These are phyloP conservation scores for Apodemus agrarius DNA, from an alignment of 2,797 vertebrate genomes.

Conservation along the genomic window DNA sequence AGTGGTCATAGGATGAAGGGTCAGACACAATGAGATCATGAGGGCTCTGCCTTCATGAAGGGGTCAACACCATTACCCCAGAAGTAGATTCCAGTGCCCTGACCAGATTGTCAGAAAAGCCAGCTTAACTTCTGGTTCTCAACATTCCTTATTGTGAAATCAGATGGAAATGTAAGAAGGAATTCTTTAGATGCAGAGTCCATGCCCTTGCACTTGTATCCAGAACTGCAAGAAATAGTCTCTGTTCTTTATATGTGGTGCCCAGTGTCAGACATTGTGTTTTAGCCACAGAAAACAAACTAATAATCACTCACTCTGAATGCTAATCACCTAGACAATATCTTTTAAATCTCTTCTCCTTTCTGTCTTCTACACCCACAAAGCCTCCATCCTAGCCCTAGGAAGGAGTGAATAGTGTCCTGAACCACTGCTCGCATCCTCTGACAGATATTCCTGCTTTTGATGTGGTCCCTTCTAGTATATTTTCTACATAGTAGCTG, in stretches of 20 bases:
- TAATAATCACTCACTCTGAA: not conserved
- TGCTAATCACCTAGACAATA: no score
- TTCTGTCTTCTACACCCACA: not conserved
- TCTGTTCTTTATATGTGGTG: not conserved
- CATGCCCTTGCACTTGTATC: not conserved
- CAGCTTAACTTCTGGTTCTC: not conserved
- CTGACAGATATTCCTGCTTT: no score
- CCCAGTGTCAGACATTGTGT: not conserved
- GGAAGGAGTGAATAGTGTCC: accelerated
- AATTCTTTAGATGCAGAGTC: not conserved
- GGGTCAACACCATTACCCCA: not conserved
- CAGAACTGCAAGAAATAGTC: not conserved
- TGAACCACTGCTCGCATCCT: not conserved
- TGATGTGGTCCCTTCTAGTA: not conserved
- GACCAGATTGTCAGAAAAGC: not conserved
- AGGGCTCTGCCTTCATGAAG: not conserved
- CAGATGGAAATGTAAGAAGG: not conserved
- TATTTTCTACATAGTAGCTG: not conserved
- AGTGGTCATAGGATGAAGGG: not conserved
- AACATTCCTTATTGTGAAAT: not conserved
- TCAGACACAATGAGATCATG: not conserved
- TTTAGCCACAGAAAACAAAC: not conserved
- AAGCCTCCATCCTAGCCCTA: not conserved
- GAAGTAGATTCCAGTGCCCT: not conserved
- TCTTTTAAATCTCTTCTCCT: not conserved